These are phyloP conservation scores for Sialis lutaria DNA, from an alignment of 2,888 invertebrate genomes.

Conservation along the genomic window DNA sequence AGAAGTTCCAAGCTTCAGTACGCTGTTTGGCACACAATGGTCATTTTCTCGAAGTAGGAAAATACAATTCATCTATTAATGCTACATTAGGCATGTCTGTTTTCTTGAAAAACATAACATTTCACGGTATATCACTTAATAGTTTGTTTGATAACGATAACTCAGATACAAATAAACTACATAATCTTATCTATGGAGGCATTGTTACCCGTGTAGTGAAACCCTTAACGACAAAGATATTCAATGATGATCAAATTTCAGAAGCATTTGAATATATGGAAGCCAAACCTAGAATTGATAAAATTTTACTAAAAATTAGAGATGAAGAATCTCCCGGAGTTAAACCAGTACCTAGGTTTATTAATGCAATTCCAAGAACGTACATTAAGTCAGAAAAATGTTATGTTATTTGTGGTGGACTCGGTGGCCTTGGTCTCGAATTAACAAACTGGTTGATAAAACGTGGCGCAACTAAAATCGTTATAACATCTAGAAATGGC, in stretches of 20 bases:
- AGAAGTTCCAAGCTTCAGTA: conserved; percentile 28
- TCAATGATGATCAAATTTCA: conserved; percentile 31
- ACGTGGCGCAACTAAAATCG: too few relatives aligned
- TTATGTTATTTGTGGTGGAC: too few relatives aligned
- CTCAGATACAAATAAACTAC: conserved; percentile 26
- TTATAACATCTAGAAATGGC: too few relatives aligned
- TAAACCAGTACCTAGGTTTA: too few relatives aligned
- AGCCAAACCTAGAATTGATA: conserved; percentile 38
- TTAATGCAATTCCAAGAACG: too few relatives aligned
- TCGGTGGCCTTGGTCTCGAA: too few relatives aligned
- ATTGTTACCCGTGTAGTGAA: conserved; percentile 33
- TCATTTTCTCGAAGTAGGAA: conserved; percentile 45
- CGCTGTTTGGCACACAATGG: conserved; percentile 22
- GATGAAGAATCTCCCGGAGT: conserved; percentile 12
- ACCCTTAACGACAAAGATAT: conserved; percentile 34
- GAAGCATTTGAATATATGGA: conserved; percentile 30
- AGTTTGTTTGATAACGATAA: conserved; percentile 30
- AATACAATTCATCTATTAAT: conserved; percentile 38
- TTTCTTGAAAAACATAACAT: conserved; percentile 38
- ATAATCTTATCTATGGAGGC: conserved; percentile 26
- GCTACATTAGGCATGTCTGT: conserved; percentile 30
- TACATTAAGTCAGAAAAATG: too few relatives aligned
- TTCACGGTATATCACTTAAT: conserved; percentile 43
- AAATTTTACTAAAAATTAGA: conserved; percentile 23
- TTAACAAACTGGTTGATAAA: too few relatives aligned